phyloP scores from a whole-genome alignment of 2,113 vertebrate species.

The Theristicus caerulescens region DNA sequence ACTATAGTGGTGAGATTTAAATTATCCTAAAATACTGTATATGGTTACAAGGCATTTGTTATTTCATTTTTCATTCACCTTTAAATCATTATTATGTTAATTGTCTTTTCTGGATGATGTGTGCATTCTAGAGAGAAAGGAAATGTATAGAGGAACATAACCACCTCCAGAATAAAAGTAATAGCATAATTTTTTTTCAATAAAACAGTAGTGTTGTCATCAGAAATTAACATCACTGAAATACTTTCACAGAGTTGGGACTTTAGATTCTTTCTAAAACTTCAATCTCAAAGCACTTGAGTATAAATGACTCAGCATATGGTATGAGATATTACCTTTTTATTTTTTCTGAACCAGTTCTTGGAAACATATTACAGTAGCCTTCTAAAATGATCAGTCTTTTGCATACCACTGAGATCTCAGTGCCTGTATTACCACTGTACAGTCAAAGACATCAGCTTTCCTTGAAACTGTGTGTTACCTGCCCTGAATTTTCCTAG shows the following conservation, averaged over 20 bases:
- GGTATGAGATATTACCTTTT: background rate
- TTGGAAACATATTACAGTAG: background rate
- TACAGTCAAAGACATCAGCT: background rate
- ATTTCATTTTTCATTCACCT: background rate
- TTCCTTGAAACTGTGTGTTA: background rate
- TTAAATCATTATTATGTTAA: background rate
- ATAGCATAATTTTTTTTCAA: background rate
- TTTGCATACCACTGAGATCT: background rate
- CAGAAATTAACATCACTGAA: background rate
- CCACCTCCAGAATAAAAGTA: background rate
- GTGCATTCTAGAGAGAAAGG: background rate
- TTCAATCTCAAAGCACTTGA: background rate
- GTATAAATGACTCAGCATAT: background rate
- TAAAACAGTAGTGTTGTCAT: background rate
- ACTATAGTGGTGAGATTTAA: background rate
- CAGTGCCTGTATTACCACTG: background rate
- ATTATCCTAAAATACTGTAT: background rate
- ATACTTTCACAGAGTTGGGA: background rate
- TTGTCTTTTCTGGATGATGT: background rate
- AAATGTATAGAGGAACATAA: background rate
- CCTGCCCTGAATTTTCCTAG: background rate
- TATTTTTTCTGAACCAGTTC: background rate
- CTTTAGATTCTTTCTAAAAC: background rate
- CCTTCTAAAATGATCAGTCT: background rate
- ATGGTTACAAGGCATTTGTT: background rate